A percentile compares a stretch with the other conserved stretches of the same genome.
phyloP scores from a whole-genome alignment of 2,888 invertebrate species.

The Phanerotoma sp. region DNA sequence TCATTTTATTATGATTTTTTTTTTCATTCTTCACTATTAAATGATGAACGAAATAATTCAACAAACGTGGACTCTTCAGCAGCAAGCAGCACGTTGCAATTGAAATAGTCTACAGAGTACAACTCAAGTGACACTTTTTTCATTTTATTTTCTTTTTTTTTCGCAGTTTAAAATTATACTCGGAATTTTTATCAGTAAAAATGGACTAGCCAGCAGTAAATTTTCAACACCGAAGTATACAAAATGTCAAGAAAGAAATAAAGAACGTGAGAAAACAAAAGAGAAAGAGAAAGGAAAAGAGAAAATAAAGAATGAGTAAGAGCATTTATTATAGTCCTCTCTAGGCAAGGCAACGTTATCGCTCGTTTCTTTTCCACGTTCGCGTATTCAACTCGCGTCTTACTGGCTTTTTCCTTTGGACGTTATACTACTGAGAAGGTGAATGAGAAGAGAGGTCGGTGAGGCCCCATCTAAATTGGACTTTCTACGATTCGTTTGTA shows the following conservation, averaged over 20 bases:
- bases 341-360: constrained; percentile 16
- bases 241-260: constrained; percentile 1
- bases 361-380: constrained; percentile 13
- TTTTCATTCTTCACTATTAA: too few species aligned
- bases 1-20: too few species aligned
- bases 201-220: not conserved
- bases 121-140: not conserved
- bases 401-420: constrained; percentile 12
- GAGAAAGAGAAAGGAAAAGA: not conserved
- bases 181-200: too few species aligned
- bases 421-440: constrained; percentile 3
- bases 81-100: not conserved
- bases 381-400: constrained; percentile 23
- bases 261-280: not conserved
- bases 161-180: not conserved
- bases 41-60: too few species aligned
- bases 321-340: constrained; percentile 16
- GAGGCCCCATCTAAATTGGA: constrained; percentile 29
- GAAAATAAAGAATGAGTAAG: constrained; percentile 5
- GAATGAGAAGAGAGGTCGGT: constrained; percentile 19
- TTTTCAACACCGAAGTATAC: not conserved
- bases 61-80: not conserved
- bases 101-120: not conserved
- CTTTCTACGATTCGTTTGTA: constrained; percentile 28
- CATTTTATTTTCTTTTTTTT: too few species aligned